Conservation (phyloP, 2,888 invertebrate genomes). For the Agrochola macilenta region DNA sequence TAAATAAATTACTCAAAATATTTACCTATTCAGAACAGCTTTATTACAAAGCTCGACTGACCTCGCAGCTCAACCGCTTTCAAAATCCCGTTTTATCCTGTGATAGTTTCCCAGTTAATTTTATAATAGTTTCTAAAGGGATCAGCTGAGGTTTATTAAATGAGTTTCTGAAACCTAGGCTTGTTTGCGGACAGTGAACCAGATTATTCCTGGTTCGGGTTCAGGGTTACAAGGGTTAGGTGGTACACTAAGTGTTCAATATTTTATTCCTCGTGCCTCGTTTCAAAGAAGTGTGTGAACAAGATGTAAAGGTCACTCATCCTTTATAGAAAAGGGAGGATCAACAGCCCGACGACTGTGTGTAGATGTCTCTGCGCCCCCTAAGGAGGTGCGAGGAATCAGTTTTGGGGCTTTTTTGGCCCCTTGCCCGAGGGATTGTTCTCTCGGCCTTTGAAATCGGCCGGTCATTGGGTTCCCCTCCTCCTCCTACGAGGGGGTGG, state of each 20-base stretch:
- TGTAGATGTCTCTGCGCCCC: too few relatives aligned
- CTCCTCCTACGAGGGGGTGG: too few relatives aligned
- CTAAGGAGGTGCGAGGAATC: too few relatives aligned
- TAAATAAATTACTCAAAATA: constrained; percentile 45
- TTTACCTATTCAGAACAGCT: constrained; percentile 40
- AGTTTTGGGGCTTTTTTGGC: too few relatives aligned
- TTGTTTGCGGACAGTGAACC: constrained; percentile 31
- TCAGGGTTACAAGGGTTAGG: constrained; percentile 5
- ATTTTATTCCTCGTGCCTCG: background rate
- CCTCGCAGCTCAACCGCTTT: constrained; percentile 38
- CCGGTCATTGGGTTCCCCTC: too few relatives aligned
- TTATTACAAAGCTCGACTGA: constrained; percentile 43
- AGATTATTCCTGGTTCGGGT: constrained; percentile 31
- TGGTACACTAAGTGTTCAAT: background rate
- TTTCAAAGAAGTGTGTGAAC: background rate
- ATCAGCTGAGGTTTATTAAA: constrained; percentile 51
- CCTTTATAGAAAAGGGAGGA: too few relatives aligned
- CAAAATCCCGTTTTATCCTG: constrained; percentile 37
- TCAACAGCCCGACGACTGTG: too few relatives aligned
- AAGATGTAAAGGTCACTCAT: too few relatives aligned
- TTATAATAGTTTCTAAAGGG: constrained; percentile 54
- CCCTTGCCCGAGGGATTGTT: too few relatives aligned
- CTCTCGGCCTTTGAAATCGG: too few relatives aligned
- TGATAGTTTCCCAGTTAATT: constrained; percentile 48
- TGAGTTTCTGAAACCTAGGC: constrained; percentile 51